Evolutionary conservation across 2,113 vertebrate species (phyloP).

Genomic region (Gyps fulvus): DNA sequence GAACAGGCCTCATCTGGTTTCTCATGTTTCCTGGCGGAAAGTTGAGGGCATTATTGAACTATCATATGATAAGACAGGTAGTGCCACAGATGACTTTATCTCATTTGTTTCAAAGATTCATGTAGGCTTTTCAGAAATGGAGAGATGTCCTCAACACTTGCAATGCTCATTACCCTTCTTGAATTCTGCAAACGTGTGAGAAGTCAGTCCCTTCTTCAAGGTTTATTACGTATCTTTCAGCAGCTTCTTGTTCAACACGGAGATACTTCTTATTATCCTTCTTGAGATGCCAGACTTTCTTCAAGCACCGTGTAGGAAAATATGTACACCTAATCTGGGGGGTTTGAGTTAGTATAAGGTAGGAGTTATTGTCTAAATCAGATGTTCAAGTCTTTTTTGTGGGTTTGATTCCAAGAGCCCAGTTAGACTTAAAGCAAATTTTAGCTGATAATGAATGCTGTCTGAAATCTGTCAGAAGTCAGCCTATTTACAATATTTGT

Average conservation of each 20-base stretch:
- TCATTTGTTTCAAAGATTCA: neutral
- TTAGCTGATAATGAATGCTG: neutral
- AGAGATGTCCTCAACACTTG: neutral
- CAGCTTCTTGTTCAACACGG: neutral
- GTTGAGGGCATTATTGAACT: neutral
- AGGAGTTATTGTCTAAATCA: neutral
- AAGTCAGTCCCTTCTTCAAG: neutral
- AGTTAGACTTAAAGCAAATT: neutral
- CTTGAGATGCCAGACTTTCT: neutral
- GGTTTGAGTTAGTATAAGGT: neutral
- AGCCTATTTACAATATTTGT: neutral
- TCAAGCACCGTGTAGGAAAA: neutral
- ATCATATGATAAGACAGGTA: neutral
- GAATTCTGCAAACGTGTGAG: neutral
- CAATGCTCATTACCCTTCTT: neutral
- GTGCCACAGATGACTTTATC: neutral
- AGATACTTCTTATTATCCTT: neutral
- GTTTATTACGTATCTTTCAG: neutral
- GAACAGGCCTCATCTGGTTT: neutral
- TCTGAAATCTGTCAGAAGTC: neutral
- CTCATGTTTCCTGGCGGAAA: neutral
- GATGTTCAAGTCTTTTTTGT: neutral
- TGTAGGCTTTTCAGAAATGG: neutral
- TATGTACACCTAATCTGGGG: neutral
- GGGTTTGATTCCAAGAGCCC: neutral